Evolutionary conservation across 2,113 vertebrate genomes (phyloP), one percentile per base, ranked within the genome.

Genomic region (Hylia prasina): DNA sequence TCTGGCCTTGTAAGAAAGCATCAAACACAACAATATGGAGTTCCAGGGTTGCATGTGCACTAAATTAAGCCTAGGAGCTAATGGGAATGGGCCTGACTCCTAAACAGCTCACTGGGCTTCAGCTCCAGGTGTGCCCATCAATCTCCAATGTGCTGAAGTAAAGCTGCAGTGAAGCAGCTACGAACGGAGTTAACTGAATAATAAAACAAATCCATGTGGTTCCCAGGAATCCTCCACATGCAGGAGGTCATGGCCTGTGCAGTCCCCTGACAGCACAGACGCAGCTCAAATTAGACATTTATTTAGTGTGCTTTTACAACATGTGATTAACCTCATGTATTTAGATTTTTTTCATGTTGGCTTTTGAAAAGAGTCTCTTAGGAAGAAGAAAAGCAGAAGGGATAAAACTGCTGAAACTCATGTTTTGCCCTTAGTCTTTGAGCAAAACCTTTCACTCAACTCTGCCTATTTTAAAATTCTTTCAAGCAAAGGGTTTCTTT

Each of bases 151-250:
- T 10, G 6, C 3, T 90, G 63, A 69, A 54, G 33, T 90, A 60
- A 86, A 63, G 2, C 61, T 35, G 60, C 85, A 90, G 39, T 8
- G 65, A 78, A 70, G 73, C 42, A 50, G 69, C 69, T 54, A 23
- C 0, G 0, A 23, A 45, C 0, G 2, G 63, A 82, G 42, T 35
- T 61, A 57, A n/a, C 66, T 2, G 2, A 19, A 42, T 48, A 53
- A 15, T 54, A 30, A 60, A 65, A n/a, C 9, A 53, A 58, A 47
- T 56, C 40, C 10, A 0, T 19, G 27, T 9, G 15, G 39, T 45
- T 86, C n/a, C 72, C 39, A 56, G 56, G 56, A 78, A 40, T 53
- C 63, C 35, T 33, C 21, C 58, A 15, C 0, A 0, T 30, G 30
- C 58, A 45, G 23, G 28, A 57, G 45, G 66, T 73, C 58, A 30